Conservation (phyloP, 2,113 vertebrate genomes). For the Psilopogon haemacephalus region DNA sequence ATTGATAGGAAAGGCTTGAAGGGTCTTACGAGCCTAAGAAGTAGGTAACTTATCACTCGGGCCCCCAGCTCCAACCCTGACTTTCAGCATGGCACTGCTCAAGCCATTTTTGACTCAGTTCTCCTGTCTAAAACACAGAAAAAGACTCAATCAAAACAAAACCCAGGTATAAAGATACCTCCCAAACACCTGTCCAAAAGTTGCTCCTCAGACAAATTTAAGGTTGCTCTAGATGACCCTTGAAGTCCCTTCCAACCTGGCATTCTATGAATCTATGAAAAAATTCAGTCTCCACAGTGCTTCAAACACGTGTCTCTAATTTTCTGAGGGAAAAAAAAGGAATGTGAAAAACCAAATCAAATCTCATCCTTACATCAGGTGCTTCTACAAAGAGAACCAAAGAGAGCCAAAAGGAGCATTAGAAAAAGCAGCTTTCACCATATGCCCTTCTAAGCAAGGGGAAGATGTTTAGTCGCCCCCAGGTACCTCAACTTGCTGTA, state of each 20-base stretch:
- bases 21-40: neutral
- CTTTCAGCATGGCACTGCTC: neutral
- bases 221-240: too few relatives aligned
- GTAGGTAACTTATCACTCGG: neutral
- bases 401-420: neutral
- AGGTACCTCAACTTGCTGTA: neutral
- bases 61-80: neutral
- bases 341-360: neutral
- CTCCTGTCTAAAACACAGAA: neutral
- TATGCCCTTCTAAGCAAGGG: neutral
- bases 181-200: neutral
- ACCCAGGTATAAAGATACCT: neutral
- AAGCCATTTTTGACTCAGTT: neutral
- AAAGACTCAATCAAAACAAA: neutral
- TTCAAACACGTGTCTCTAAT: neutral
- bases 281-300: neutral
- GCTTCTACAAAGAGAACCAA: neutral
- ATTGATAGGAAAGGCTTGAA: neutral
- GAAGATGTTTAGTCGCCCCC: neutral
- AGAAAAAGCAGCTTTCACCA: neutral
- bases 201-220: neutral
- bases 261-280: too few relatives aligned
- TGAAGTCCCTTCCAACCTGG: too few relatives aligned
- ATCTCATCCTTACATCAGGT: neutral
- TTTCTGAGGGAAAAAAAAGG: neutral